These are phyloP conservation scores for Halictus quadricinctus DNA, from an alignment of 2,888 invertebrate species.

Conservation along the genomic window DNA sequence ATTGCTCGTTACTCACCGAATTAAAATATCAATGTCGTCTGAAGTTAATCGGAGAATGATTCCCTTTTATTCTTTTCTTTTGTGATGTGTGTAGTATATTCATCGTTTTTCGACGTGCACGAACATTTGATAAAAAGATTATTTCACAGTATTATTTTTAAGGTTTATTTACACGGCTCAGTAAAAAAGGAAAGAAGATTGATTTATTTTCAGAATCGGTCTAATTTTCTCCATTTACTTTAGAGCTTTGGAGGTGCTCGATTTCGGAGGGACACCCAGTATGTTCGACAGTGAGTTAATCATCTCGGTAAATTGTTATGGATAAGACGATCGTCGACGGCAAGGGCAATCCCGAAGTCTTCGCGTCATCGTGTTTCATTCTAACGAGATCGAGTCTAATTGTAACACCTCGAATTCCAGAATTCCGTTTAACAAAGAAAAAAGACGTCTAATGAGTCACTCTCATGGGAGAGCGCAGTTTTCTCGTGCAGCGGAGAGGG, in stretches of 20 bases:
- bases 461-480: slow-evolving; percentile 60
- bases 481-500: slow-evolving; percentile 25
- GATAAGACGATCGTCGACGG: background rate
- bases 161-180: too few species aligned
- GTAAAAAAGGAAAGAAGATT: too few species aligned
- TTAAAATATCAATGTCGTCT: background rate
- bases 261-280: background rate
- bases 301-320: background rate
- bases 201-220: background rate
- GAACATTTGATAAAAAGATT: too few species aligned
- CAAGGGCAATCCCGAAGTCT: background rate
- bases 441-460: slow-evolving; percentile 52
- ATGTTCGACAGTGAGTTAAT: background rate
- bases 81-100: too few species aligned
- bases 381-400: slow-evolving; percentile 30
- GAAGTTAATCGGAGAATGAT: background rate
- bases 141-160: too few species aligned
- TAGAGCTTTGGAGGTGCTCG: background rate
- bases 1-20: background rate
- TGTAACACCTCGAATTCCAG: slow-evolving; percentile 19
- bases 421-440: slow-evolving; percentile 45
- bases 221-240: background rate
- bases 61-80: background rate
- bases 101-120: too few species aligned
- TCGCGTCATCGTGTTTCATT: background rate